Evolutionary conservation across 2,888 invertebrate species (phyloP).

Genomic region (Creontiades dilutus): DNA sequence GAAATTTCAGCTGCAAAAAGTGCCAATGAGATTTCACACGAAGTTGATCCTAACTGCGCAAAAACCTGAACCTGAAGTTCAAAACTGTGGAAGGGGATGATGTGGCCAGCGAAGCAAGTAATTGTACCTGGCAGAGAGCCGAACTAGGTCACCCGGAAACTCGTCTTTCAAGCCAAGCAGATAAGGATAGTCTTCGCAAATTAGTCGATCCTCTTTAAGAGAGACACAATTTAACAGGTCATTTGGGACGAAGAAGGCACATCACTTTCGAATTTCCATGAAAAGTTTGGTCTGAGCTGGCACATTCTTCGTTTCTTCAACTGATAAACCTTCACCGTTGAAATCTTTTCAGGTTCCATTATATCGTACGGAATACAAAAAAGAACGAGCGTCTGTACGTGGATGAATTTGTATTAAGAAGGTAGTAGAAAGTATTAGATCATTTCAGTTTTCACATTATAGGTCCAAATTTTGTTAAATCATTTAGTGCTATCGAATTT

Average conservation of each 20-base stretch:
- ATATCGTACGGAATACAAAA: no score
- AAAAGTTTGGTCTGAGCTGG: no score
- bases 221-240: slow-evolving; percentile 31
- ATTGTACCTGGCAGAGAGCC: slow-evolving; percentile 28
- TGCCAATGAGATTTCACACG: neutral
- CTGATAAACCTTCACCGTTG: no score
- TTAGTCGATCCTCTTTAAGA: neutral
- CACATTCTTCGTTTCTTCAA: no score
- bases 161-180: slow-evolving; percentile 8
- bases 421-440: no score
- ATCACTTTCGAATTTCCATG: neutral
- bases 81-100: neutral
- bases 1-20: no score
- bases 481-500: no score
- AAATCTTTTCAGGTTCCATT: no score
- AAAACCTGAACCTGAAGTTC: neutral
- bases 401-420: no score
- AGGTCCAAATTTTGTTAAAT: no score
- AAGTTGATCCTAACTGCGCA: slow-evolving; percentile 8
- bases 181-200: slow-evolving; percentile 6
- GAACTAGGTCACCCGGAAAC: slow-evolving; percentile 26
- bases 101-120: neutral
- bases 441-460: no score
- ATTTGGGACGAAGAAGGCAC: neutral
- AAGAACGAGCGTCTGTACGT: no score